Base-by-base conservation (phyloP, 2,113 vertebrate genomes). In the Ramphastos sulfuratus region DNA sequence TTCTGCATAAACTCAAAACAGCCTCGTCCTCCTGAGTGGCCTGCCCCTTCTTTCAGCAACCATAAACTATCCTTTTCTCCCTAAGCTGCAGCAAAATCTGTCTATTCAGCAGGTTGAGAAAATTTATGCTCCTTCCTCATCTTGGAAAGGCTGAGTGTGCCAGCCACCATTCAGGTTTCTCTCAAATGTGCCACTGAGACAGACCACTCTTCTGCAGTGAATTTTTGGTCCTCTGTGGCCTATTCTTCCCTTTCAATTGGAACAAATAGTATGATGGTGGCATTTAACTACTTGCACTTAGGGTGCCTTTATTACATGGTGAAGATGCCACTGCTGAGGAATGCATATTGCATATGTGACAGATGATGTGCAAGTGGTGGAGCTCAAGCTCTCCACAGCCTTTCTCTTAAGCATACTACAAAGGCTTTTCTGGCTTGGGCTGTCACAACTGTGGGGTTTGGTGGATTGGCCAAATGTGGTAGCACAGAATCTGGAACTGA, bases 111-210 rank as follows among this genome's bases (percentile, higher is more conserved):
- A 46, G 44, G 16, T 17, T 75, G 70, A 91, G 44, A 48, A 61
- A 15, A 19, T 37, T 82, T 82, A 67, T 75, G 28, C 7, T 54
- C 7, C 12, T 76, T 55, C 21, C 74, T 89, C 66, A 20, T 78
- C 28, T 56, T 44, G 9, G 9, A 0, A 0, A 21, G 37, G 54
- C 66, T 2, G 8, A 46, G 6, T 5, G 3, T 87, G 31, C 28
- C 74, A 86, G 42, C 8, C 39, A 24, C 48, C 50, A 44, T 58
- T 86, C 20, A 30, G 4, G 10, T 35, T 71, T 89, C 37, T 83
- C 18, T 82, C 17, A 58, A 52, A n/a, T 18, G 33, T 69, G 27
- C 37, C 23, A 33, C 1, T 75, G 89, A 71, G 74, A 25, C 19
- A 25, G 30, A 78, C 8, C 25, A 17, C 15, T 50, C 35, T 5